phyloP scores from a whole-genome alignment of 2,797 vertebrate genomes.

The Megaceryle alcyon region DNA sequence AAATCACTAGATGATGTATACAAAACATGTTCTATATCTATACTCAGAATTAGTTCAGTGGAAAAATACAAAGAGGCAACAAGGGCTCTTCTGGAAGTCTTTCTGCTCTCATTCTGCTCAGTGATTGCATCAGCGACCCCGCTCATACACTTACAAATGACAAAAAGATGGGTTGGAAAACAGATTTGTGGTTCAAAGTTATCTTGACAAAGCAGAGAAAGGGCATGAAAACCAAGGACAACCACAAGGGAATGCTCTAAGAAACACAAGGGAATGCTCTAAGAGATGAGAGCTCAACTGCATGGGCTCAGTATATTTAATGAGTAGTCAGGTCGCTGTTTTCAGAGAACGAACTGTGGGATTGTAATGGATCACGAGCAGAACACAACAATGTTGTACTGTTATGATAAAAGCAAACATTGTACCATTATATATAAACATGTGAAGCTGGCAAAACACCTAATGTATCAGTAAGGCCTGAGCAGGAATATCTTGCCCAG shows the following conservation, averaged over 20 bases:
- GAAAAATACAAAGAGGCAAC: not conserved
- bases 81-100: not conserved
- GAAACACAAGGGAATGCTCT: not conserved
- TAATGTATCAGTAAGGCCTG: not conserved
- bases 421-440: not conserved
- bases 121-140: not conserved
- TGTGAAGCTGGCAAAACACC: not conserved
- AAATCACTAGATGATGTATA: not conserved
- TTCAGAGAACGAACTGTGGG: not conserved
- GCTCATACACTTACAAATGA: not conserved
- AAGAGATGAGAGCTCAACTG: accelerated
- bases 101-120: not conserved
- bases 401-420: not conserved
- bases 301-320: not conserved
- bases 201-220: not conserved
- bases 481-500: not conserved
- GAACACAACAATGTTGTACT: not conserved
- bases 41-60: not conserved
- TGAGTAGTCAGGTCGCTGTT: not conserved
- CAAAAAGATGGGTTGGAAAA: not conserved
- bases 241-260: not conserved
- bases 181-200: not conserved
- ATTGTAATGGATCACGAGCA: not conserved
- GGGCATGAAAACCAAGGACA: not conserved
- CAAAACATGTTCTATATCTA: not conserved